Evolutionary conservation across 2,888 invertebrate genomes (phyloP).

Genomic region (Criorhina ranunculi): DNA sequence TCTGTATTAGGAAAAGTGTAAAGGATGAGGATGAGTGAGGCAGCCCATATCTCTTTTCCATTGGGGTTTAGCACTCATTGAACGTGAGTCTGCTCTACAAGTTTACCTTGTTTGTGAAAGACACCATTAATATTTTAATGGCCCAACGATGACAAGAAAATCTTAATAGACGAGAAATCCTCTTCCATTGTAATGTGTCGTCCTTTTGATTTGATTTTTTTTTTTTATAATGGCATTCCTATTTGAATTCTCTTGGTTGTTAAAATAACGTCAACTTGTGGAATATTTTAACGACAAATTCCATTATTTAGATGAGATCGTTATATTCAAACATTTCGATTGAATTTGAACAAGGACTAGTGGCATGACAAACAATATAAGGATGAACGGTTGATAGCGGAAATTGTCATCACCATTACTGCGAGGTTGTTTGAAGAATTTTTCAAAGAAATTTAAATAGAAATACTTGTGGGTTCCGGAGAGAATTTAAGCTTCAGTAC

Average conservation of each 20-base stretch:
- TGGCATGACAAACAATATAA: background rate
- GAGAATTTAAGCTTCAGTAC: no score
- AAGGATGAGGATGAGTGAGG: background rate
- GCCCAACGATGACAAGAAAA: constrained; percentile 21
- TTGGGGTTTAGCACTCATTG: background rate
- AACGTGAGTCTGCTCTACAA: no score
- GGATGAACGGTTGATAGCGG: background rate
- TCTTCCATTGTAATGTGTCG: constrained; percentile 1
- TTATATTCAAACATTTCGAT: background rate
- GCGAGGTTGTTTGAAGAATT: no score
- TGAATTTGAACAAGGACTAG: background rate
- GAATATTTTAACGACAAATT: constrained; percentile 16
- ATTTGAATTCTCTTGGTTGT: background rate
- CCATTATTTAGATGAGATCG: constrained; percentile 2
- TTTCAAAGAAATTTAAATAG: no score
- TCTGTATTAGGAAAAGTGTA: background rate
- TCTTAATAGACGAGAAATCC: background rate
- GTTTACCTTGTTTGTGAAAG: background rate
- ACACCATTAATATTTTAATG: constrained; percentile 9
- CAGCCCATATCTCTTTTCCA: no score
- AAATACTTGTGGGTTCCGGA: no score
- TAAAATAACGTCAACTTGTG: constrained; percentile 3
- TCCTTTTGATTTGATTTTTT: constrained; percentile 10
- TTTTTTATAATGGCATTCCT: background rate
- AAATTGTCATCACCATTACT: background rate